Evolutionary conservation across 1,140 invertebrate genomes (phyloP).

Genomic region (Yoshiicerus persimilis): DNA sequence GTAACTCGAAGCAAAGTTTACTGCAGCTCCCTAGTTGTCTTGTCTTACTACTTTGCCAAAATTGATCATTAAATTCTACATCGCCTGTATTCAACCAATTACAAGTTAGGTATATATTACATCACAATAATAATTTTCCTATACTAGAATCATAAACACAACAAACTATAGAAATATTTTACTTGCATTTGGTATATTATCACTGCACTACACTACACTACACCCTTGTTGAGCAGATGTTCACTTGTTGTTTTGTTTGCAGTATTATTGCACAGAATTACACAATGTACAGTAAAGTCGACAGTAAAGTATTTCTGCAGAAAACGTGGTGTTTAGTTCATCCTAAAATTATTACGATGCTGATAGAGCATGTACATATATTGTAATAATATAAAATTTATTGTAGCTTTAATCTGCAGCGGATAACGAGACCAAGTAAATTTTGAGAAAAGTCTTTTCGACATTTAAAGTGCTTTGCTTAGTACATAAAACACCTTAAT

Average conservation of each 20-base stretch:
- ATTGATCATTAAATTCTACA: slow-evolving; percentile 1
- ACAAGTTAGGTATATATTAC: neutral
- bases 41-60: neutral
- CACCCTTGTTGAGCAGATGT: neutral
- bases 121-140: neutral
- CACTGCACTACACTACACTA: neutral
- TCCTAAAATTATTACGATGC: neutral
- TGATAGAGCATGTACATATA: neutral
- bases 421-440: neutral
- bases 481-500: neutral
- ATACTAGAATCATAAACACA: neutral
- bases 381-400: neutral
- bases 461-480: neutral
- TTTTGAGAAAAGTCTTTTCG: neutral
- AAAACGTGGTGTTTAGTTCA: neutral
- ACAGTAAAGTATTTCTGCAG: neutral
- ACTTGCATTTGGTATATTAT: neutral
- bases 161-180: neutral
- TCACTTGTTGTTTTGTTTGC: neutral
- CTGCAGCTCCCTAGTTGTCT: neutral
- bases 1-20: neutral
- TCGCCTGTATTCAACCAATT: slow-evolving; percentile 4
- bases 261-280: neutral
- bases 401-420: neutral
- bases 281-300: neutral